Conservation (phyloP, 2,888 invertebrate species). For the Pachliopta kotzebuea region DNA sequence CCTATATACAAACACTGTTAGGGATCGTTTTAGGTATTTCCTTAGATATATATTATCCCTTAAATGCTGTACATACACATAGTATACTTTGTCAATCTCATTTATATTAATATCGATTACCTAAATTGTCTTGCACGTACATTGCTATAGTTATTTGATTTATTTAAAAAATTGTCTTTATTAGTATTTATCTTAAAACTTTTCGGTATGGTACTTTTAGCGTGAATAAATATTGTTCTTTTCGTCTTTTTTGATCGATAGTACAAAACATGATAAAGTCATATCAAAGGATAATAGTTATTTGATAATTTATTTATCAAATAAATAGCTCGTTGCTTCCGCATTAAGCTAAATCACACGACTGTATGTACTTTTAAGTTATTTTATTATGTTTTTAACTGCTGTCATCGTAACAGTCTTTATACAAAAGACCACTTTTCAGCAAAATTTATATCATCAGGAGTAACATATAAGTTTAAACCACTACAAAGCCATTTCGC, state of each 20-base stretch:
- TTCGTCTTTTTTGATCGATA: no score
- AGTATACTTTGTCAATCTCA: neutral
- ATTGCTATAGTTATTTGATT: neutral
- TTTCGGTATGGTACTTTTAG: no score
- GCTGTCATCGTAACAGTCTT: no score
- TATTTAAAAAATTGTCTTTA: neutral
- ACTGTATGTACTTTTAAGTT: neutral
- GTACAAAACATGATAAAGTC: neutral
- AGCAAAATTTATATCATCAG: no score
- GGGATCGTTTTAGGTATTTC: constrained; percentile 32
- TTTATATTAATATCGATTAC: neutral
- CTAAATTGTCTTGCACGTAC: neutral
- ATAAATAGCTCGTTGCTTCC: neutral
- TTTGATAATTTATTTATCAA: neutral
- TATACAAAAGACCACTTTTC: no score
- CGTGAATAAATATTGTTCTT: no score
- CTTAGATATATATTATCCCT: constrained; percentile 4
- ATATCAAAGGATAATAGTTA: neutral
- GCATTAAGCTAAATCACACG: neutral
- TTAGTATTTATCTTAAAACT: neutral
- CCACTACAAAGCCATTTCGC: no score
- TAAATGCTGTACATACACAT: constrained; percentile 2
- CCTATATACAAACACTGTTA: constrained; percentile 49
- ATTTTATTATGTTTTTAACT: no score
- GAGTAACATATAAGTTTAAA: no score